Evolutionary conservation across 1,140 invertebrate genomes (phyloP).

Genomic region (Pseudomyrmex flavicornis): DNA sequence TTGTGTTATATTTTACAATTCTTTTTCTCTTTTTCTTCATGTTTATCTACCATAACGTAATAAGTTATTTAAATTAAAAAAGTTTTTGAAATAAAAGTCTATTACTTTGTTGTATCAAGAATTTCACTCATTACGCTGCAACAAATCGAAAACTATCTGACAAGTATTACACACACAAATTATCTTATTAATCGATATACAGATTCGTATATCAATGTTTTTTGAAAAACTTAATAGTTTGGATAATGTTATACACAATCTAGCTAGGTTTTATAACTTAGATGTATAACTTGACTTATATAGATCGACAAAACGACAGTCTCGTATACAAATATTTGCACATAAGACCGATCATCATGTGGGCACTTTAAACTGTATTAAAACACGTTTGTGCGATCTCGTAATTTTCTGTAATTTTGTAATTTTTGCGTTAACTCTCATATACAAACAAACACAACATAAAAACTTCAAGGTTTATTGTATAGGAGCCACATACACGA

Average conservation of each 20-base stretch:
- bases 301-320: constrained; percentile 60
- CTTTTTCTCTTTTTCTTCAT: constrained; percentile 48
- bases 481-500: constrained; percentile 7
- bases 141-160: constrained; percentile 23
- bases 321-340: constrained; percentile 63
- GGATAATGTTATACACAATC: constrained; percentile 26
- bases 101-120: not conserved
- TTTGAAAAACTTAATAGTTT: constrained; percentile 46
- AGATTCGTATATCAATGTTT: constrained; percentile 51
- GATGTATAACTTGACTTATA: constrained; percentile 16
- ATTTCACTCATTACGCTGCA: constrained; percentile 20
- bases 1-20: constrained; percentile 57
- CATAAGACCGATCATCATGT: constrained; percentile 45
- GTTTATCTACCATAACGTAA: not conserved
- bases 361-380: constrained; percentile 62
- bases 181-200: constrained; percentile 36
- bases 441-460: not conserved
- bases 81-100: too few relatives aligned
- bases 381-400: constrained; percentile 59
- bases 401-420: constrained; percentile 13
- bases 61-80: constrained; percentile 45
- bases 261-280: constrained; percentile 46
- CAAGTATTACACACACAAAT: constrained; percentile 35
- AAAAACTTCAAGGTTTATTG: not conserved
- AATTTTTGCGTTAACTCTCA: constrained; percentile 11